Conservation (phyloP, 2,797 vertebrate species). For the Borostomias antarcticus region DNA sequence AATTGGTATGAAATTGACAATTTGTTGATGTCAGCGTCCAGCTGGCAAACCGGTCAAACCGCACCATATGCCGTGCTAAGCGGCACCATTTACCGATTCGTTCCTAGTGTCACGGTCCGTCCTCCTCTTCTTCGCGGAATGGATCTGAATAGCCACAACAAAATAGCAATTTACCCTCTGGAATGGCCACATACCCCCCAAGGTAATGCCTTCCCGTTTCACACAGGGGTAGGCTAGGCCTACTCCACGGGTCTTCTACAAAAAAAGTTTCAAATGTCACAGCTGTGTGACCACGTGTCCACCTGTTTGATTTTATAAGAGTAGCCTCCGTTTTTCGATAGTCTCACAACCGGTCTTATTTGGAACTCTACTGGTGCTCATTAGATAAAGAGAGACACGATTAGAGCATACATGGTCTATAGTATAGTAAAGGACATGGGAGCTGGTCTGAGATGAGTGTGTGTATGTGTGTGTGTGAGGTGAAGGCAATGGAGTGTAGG, state of each 20-base stretch:
- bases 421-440: too few relatives aligned
- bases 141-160: conserved; percentile 70
- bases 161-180: conserved; percentile 73
- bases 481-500: too few relatives aligned
- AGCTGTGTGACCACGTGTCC: too few relatives aligned
- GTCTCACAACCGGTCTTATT: too few relatives aligned
- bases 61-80: conserved; percentile 69
- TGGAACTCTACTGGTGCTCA: too few relatives aligned
- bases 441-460: too few relatives aligned
- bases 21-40: conserved; percentile 76
- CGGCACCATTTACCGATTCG: conserved; percentile 75
- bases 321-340: too few relatives aligned
- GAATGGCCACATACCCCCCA: conserved; percentile 65
- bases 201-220: conserved; percentile 56
- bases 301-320: too few relatives aligned
- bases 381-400: too few relatives aligned
- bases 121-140: conserved; percentile 67
- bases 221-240: conserved; percentile 7
- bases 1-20: conserved; percentile 84
- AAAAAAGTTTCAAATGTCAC: background rate
- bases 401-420: too few relatives aligned
- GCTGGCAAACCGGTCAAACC: conserved; percentile 48
- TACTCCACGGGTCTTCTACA: background rate
- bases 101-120: conserved; percentile 82
- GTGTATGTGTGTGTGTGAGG: too few relatives aligned